Evolutionary conservation across 2,113 vertebrate species (phyloP), one percentile per base, ranked within the genome.

Genomic region (Cygnus atratus): DNA sequence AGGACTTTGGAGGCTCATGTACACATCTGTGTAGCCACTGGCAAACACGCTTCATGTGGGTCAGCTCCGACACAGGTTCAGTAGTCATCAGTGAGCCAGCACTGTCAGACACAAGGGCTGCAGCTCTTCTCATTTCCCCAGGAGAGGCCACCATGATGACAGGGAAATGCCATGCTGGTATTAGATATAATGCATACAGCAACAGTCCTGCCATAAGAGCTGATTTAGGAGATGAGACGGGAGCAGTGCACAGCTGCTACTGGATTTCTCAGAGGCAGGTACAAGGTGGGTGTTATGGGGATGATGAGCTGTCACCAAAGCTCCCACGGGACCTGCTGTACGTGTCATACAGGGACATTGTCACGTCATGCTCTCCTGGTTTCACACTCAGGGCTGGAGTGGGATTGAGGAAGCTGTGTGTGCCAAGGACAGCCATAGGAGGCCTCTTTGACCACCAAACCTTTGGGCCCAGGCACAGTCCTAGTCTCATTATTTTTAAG

Each of bases 11-110:
- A 80, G 43, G 29, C 10, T 13, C 26, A 16, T 3, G 37, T 10
- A 26, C 26, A 10, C 6, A 33, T 20, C 35, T 2, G 0, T 1
- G 1, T 41, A 75, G 6, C 9, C 28, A 28, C 1, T 0, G 44
- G 12, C 39, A 61, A 68, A 46, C 6, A 11, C 0, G 0, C 1
- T 83, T 20, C 25, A 3, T 24, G 22, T 0, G 1, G 43, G 70
- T 55, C 35, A 46, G 19, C 33, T 73, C 66, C 14, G 15, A 13
- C 2, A 7, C 35, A 33, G 67, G 39, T 50, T 9, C 20, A 65
- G 21, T 20, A 68, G 50, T 20, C 3, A 52, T 19, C 61, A 72
- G 62, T 46, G 50, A 76, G 5, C 1, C 11, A 11, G 13, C 4
- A 6, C 52, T 55, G 29, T 76, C 58, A 54, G 48, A 10, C 9